Conservation (phyloP, 2,888 invertebrate species). For the Lamellibrachia satsuma region DNA sequence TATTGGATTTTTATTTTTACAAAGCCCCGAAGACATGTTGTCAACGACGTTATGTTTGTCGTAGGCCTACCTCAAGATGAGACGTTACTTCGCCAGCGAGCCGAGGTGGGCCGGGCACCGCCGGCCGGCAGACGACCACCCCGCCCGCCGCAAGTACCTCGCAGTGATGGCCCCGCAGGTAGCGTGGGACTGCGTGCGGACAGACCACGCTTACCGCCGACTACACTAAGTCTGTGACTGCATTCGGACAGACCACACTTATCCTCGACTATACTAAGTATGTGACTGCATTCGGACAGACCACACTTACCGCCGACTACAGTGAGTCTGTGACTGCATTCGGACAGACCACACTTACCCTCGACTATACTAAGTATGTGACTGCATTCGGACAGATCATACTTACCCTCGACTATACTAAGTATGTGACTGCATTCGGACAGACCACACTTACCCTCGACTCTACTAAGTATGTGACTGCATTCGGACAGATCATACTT, state of each 20-base stretch:
- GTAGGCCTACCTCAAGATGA: neutral
- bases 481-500: neutral
- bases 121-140: neutral
- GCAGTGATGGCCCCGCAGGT: neutral
- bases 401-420: too few species aligned
- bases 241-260: neutral
- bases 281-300: neutral
- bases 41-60: neutral
- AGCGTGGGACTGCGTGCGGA: neutral
- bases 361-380: neutral
- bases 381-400: too few species aligned
- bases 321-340: neutral
- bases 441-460: neutral
- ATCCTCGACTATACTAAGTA: neutral
- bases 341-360: neutral
- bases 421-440: neutral
- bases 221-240: neutral
- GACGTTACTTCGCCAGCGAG: slow-evolving; percentile 5
- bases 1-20: neutral
- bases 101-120: neutral
- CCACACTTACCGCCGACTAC: slow-evolving; percentile 2
- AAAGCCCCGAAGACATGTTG: neutral
- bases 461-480: neutral
- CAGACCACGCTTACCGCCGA: neutral
- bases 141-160: neutral